Percentiles rank a stretch among this genome's conserved stretches.
Conservation (phyloP, 64 coral and sea anemone genomes). For the Montipora cactus region DNA sequence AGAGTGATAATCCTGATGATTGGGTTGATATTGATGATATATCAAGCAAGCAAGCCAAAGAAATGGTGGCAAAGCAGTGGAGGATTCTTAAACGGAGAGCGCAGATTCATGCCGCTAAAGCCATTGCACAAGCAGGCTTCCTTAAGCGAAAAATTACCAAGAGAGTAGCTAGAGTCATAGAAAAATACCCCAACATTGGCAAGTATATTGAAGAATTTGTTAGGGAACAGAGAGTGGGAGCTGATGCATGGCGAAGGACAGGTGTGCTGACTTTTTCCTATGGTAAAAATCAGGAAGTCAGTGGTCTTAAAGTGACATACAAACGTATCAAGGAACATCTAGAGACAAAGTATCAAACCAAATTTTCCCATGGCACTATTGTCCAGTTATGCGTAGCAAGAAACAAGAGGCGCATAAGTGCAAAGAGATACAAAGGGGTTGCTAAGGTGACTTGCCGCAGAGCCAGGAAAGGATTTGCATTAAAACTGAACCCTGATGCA, state of each 20-base stretch:
- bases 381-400: conserved; percentile 77
- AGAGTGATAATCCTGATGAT: conserved; percentile 46
- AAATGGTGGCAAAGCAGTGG: conserved; percentile 60
- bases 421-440: conserved; percentile 53
- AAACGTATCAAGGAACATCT: conserved; percentile 66
- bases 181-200: conserved; percentile 63
- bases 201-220: conserved; percentile 82
- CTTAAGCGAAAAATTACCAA: conserved; percentile 40
- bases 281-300: conserved; percentile 43
- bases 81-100: conserved; percentile 53
- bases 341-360: conserved; percentile 68
- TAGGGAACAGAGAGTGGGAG: conserved; percentile 61
- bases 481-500: conserved; percentile 71
- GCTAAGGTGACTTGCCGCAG: conserved; percentile 67
- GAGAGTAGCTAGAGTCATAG: neutral
- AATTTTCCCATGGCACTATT: conserved; percentile 64
- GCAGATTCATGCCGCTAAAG: conserved; percentile 51
- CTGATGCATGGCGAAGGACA: conserved; percentile 73
- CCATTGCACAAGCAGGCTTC: conserved; percentile 47
- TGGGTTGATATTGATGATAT: conserved; percentile 31
- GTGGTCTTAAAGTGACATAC: conserved; percentile 77
- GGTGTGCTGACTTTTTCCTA: conserved; percentile 75
- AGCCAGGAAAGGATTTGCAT: conserved; percentile 73
- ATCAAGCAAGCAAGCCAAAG: conserved; percentile 38
- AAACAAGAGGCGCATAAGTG: conserved; percentile 59